Conservation (phyloP, 2,888 invertebrate genomes). For the Tachystola acroxantha region DNA sequence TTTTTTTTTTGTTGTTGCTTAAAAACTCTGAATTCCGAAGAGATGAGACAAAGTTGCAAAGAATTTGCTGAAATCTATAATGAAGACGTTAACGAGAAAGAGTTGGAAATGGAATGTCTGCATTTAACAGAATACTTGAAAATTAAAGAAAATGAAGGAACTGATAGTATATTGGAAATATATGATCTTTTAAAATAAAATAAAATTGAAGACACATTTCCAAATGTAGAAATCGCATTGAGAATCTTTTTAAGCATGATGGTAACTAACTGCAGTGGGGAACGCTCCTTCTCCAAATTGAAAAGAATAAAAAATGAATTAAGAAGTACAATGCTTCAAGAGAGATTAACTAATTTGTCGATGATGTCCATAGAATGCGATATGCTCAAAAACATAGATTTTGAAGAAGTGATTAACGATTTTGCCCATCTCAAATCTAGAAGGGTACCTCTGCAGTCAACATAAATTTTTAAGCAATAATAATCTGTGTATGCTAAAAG, state of each 20-base stretch:
- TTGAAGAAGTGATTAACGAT: slow-evolving; percentile 25
- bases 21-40: slow-evolving; percentile 18
- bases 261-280: slow-evolving; percentile 25
- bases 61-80: slow-evolving; percentile 16
- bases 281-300: slow-evolving; percentile 23
- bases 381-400: slow-evolving; percentile 21
- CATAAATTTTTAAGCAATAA: slow-evolving; percentile 9
- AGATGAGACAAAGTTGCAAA: slow-evolving; percentile 17
- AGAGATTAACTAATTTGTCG: slow-evolving; percentile 20
- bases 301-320: slow-evolving; percentile 24
- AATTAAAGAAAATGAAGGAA: slow-evolving; percentile 15
- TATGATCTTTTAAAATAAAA: slow-evolving; percentile 18
- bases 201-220: too few species aligned
- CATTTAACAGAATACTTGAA: slow-evolving; percentile 23
- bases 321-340: slow-evolving; percentile 23
- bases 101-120: slow-evolving; percentile 19
- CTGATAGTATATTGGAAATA: slow-evolving; percentile 13
- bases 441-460: slow-evolving; percentile 14
- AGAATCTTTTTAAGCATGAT: slow-evolving; percentile 25
- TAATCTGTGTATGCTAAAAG: not conserved
- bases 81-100: slow-evolving; percentile 17
- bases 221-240: slow-evolving; percentile 26
- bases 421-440: slow-evolving; percentile 18
- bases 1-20: slow-evolving; percentile 20
- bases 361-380: slow-evolving; percentile 26